Evolutionary conservation across 23 tunicate species (phyloP), one percentile per base, ranked within the genome.

Genomic region (Trididemnum nubilum): DNA sequence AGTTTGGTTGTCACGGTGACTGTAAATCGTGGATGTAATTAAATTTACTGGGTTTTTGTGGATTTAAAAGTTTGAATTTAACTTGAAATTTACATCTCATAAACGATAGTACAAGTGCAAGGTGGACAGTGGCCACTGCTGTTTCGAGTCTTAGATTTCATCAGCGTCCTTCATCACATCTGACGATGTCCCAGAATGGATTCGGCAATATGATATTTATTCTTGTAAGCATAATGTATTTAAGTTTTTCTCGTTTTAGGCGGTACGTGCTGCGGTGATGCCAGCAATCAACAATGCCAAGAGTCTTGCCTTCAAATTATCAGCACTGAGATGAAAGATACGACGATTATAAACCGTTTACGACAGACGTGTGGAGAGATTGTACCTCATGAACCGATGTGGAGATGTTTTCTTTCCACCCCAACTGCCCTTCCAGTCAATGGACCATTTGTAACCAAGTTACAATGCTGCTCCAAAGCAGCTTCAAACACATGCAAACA

Each of bases 331-430:
- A 50, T 64, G 23, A 72, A 67, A 30, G 88, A 80, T 27, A 37
- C 35, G 4, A 76, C 40, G 33, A 83, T 82, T 22, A 44, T 82
- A 35, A 52, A 51, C 36, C 7, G 49, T 35, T 59, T 92, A 40
- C 70, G 36, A 2, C 67, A 78, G 35, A 78, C 76, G 0, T 92
- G 97, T 52, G 97, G 92, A 22, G 81, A 77, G 28, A 30, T 79
- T 35, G 65, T 82, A 0, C 89, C 89, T 4, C 85, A 83, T 65
- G 85, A 82, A 59, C 97, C 97, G 49, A 26, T 92, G 79, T 92
- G 97, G 97, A 72, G 73, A 64, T 92, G 97, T 52, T 87, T 92
- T 33, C 54, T 92, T 35, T 39, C 59, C 19, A 44, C 27, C 3
- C 52, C 61, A 21, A 40, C 26, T 25, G 60, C 78, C 1, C 40